Conservation (phyloP, 2,888 invertebrate species). For the Spodoptera littoralis region DNA sequence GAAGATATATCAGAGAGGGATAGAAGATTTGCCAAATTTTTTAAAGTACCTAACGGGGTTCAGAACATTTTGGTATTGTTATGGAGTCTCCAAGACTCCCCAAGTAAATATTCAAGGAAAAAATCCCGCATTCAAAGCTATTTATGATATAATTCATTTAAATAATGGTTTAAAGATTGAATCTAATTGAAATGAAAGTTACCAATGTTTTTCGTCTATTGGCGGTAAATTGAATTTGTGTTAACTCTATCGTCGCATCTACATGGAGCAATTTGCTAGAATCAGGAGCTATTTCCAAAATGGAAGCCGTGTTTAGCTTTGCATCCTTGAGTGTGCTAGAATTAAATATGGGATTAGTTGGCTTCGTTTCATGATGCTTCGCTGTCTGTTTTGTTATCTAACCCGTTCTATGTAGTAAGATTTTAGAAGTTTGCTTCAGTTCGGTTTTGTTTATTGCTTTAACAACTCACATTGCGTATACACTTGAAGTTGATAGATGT, state of each 20-base stretch:
- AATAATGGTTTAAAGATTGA: conserved; percentile 43
- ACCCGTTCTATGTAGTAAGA: neutral
- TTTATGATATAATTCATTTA: conserved; percentile 29
- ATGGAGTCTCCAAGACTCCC: too few relatives aligned
- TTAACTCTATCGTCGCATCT: conserved; percentile 40
- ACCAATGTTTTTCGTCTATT: conserved; percentile 47
- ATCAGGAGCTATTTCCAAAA: conserved; percentile 26
- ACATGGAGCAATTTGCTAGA: conserved; percentile 27
- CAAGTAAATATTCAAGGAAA: too few relatives aligned
- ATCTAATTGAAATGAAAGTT: conserved; percentile 45
- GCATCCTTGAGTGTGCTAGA: conserved; percentile 23
- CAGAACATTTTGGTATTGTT: too few relatives aligned
- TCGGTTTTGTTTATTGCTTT: too few relatives aligned
- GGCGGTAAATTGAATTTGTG: conserved; percentile 51
- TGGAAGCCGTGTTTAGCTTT: conserved; percentile 32
- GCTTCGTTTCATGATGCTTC: conserved; percentile 4
- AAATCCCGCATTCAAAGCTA: too few relatives aligned
- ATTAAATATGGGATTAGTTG: conserved; percentile 32
- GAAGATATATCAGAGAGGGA: too few relatives aligned
- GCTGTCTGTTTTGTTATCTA: neutral
- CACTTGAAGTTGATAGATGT: too few relatives aligned
- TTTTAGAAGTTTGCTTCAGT: neutral
- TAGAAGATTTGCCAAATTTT: too few relatives aligned
- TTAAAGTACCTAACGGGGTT: too few relatives aligned
- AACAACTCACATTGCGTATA: too few relatives aligned